Percentiles rank a stretch among this genome's conserved stretches.
These are phyloP conservation scores for Podarcis muralis DNA, from an alignment of 2,113 vertebrate species.

Conservation along the genomic window DNA sequence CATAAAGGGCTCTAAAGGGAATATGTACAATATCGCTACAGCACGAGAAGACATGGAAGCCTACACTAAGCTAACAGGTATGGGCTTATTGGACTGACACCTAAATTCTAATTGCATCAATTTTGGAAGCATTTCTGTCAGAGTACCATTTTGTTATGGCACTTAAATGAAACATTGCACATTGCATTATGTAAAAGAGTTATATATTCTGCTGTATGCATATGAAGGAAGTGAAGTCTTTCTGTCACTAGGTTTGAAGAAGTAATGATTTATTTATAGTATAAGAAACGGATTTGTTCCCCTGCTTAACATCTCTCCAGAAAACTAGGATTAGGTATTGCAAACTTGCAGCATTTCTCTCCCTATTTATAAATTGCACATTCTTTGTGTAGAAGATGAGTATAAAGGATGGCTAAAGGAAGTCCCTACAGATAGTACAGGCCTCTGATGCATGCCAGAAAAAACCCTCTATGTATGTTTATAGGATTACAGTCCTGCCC, in stretches of 20 bases:
- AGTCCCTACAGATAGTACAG: no score
- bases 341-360: not conserved
- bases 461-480: no score
- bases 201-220: not conserved
- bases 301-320: not conserved
- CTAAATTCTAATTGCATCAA: not conserved
- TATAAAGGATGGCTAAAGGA: no score
- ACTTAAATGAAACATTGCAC: not conserved
- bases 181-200: not conserved
- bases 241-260: not conserved
- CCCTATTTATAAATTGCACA: not conserved
- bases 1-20: constrained; percentile 79
- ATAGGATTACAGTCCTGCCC: no score
- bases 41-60: constrained; percentile 94
- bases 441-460: no score
- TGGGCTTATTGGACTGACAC: constrained; percentile 17
- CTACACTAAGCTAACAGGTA: constrained; percentile 93
- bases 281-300: no score
- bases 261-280: not conserved
- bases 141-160: not conserved
- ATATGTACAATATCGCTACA: constrained; percentile 80
- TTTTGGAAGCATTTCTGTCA: not conserved
- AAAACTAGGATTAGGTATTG: not conserved
- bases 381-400: not conserved
- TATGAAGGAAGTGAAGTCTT: not conserved